Percentiles rank a stretch among this genome's conserved stretches.
Evolutionary conservation across 2,113 vertebrate species (phyloP).

Genomic region (Callopanchax toddi): DNA sequence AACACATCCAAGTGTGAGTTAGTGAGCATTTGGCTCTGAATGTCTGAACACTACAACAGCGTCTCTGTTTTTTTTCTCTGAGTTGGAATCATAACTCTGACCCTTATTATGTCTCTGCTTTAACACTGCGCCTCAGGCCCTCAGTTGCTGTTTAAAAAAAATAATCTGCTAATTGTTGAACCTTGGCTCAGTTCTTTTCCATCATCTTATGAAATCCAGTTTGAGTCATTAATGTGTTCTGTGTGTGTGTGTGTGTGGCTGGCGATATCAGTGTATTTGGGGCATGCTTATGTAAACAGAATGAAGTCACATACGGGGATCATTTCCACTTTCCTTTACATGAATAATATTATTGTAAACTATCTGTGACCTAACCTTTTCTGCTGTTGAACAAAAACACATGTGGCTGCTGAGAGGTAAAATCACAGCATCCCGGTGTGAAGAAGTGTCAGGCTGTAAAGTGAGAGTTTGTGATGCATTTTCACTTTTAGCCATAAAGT

Average conservation of each 20-base stretch:
- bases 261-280: conserved; percentile 66
- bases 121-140: conserved; percentile 68
- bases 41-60: conserved; percentile 47
- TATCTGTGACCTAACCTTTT: conserved; percentile 74
- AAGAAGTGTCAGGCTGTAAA: conserved; percentile 68
- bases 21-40: conserved; percentile 43
- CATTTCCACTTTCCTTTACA: conserved; percentile 73
- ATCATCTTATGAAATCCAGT: conserved; percentile 71
- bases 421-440: conserved; percentile 59
- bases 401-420: conserved; percentile 56
- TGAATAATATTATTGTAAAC: conserved; percentile 78
- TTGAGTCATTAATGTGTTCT: conserved; percentile 54
- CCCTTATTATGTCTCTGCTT: conserved; percentile 68
- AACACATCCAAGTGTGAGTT: conserved; percentile 29
- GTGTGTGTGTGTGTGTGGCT: conserved; percentile 51
- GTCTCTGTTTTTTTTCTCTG: conserved; percentile 64
- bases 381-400: conserved; percentile 73
- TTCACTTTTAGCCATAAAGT: conserved; percentile 42
- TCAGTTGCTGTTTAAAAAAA: conserved; percentile 69
- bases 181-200: conserved; percentile 70
- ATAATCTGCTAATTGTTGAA: conserved; percentile 75
- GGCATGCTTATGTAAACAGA: conserved; percentile 73
- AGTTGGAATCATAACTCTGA: conserved; percentile 67
- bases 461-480: conserved; percentile 24
- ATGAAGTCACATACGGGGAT: conserved; percentile 71